Base-by-base conservation (phyloP, 2,888 invertebrate species). In the Napeogenes sylphis region DNA sequence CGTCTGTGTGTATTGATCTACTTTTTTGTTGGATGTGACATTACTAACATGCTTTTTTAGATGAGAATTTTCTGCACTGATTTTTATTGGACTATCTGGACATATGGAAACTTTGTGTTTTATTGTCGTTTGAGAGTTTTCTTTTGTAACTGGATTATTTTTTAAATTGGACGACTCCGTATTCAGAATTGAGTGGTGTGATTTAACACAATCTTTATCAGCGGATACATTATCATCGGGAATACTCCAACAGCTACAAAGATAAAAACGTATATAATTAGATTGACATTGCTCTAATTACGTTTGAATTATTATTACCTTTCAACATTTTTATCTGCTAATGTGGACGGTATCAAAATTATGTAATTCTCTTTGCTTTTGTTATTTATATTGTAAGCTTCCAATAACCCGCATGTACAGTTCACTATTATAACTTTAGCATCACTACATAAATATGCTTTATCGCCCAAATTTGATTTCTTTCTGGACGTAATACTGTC, bases 1-100 rank as follows among this genome's bases (percentile, higher is more conserved):
- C 4, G 87, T 87, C 71, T 88, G 88, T 3, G 83, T 77, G 56
- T 67, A 63, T 79, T 74, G 55, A 59, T 68, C 57, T 32, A 46
- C 33, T 45, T 60, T 57, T 45, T 38, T 13, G 14, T 33, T 56
- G n/a, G 42, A 21, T 8, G 14, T 55, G 32, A 42, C 42, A 4
- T 6, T 2, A 38, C 30, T 61, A 42, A 51, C 33, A 58, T 55
- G 38, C 21, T 32, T 33, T 47, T 46, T 6, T 30, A 10, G 13
- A 10, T n/a, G 35, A 45, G 2, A 33, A n/a, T 47, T 21, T 21
- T 21, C 21, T 1, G 59, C 42, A 54, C 46, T 54, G 12, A 45
- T 35, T 54, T 51, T 53, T 8, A n/a, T 55, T 30, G 59, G 58
- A 51, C 55, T 59, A 3, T 64, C 57, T 21, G 58, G 45, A 32